Base-by-base conservation (phyloP, 2,888 invertebrate genomes). In the Synergus laeviventris region DNA sequence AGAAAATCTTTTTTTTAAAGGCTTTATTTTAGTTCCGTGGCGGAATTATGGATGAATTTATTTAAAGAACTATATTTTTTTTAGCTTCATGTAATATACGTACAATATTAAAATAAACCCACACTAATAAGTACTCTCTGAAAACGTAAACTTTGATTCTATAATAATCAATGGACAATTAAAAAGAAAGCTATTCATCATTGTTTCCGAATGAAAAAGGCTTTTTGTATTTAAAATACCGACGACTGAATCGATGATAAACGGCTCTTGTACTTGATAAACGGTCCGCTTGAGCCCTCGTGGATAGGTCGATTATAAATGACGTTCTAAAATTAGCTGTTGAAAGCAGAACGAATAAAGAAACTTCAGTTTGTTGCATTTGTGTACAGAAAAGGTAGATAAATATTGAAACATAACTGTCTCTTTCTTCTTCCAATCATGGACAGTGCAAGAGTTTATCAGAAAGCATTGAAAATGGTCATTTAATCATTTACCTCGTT, bases 221-320 rank as follows among this genome's bases (percentile, higher is more conserved):
- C 3, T 31, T 31, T 66, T 66, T 45, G 31, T 49, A 18, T n/a
- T 70, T 49, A 70, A 49, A 70, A 70, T 70, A 31, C 12, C 18
- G 31, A 49, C 31, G 21, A 70, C n/a, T 49, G 49, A 45, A 45
- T 70, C n/a, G 70, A 70, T 70, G 70, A 70, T 70, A 70, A 70
- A 70, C 49, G 70, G 70, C 49, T 49, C 70, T 70, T 70, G 49
- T 54, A 31, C 11, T 70, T 70, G 49, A 70, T 70, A 70, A 70
- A 70, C 49, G 45, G 70, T 12, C 31, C 36, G n/a, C 36, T 11
- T 45, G 49, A 31, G 38, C 21, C 24, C 8, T 42, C n/a, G 45
- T 36, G 36, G 70, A 70, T 49, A 70, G 49, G 42, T 70, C 49
- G 36, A 70, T 70, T 49, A 49, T 70, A 49, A 70, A 54, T 70